A percentile compares a stretch with the other conserved stretches of the same genome.
Evolutionary conservation across 2,797 vertebrate genomes (phyloP).

Genomic region (Mastacembelus armatus): DNA sequence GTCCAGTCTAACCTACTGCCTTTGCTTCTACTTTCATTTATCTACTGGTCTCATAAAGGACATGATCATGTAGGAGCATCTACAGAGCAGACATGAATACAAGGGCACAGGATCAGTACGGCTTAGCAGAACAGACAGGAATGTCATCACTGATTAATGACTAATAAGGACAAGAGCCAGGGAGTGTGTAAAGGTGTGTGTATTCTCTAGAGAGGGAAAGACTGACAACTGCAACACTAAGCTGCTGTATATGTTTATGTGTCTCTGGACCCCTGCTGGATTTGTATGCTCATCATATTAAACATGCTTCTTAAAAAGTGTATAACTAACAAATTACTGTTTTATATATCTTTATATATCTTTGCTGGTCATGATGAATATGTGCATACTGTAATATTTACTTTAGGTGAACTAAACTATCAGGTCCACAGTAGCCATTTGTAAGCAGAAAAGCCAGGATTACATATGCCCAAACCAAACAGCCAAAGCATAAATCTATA

Average conservation of each 20-base stretch:
- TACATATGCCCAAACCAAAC: too few relatives aligned
- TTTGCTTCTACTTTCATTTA: background rate
- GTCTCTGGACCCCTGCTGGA: background rate
- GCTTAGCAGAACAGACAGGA: constrained; percentile 26
- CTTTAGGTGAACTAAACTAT: too few relatives aligned
- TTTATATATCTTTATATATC: too few relatives aligned
- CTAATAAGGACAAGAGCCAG: too few relatives aligned
- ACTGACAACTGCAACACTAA: constrained; percentile 8
- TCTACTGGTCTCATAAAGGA: constrained; percentile 11
- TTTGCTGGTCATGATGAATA: too few relatives aligned
- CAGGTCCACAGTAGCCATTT: too few relatives aligned
- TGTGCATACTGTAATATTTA: too few relatives aligned
- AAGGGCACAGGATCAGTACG: constrained; percentile 2
- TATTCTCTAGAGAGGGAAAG: background rate
- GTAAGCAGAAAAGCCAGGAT: too few relatives aligned
- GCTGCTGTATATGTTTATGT: background rate
- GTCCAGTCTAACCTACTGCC: background rate
- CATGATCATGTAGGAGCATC: constrained; percentile 7
- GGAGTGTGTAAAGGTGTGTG: too few relatives aligned
- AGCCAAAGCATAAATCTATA: too few relatives aligned
- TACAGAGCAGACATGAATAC: constrained; percentile 7
- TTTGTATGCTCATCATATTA: background rate
- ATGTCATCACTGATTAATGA: constrained; percentile 39
- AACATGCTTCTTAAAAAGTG: background rate
- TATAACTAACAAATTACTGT: background rate